Base-by-base conservation (phyloP, 2,888 invertebrate species). In the Drosophila recens region DNA sequence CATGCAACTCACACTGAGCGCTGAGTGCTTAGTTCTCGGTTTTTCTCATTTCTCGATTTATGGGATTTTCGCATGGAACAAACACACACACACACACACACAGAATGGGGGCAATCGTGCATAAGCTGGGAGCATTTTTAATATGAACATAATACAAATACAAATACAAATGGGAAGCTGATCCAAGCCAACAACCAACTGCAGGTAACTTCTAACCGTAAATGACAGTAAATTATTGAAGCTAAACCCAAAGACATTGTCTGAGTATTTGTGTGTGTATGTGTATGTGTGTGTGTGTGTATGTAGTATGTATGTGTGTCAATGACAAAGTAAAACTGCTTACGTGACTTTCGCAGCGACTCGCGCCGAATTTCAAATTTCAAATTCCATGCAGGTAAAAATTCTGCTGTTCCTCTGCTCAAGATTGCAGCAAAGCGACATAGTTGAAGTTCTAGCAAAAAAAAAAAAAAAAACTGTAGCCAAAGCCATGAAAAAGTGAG, bases 211-310 rank as follows among this genome's bases (percentile, higher is more conserved):
- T 45, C 75, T 75, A 80, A 74, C 86, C 89, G 89, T 90, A 90
- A 89, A 89, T 89, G 89, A 89, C 90, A 89, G 90, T 90, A 90
- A 89, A 89, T 89, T 85, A 89, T 89, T 83, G 86, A 89, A 90
- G 82, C 76, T 84, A 69, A 76, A 59, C 66, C 74, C 71, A 75
- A 67, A 43, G 70, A 69, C 61, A 68, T 68, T 72, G 76, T 71
- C 34, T 46, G 43, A 33, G 48, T 49, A 27, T 40, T 33, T 42
- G 23, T 62, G 40, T 45, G 36, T 43, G 10, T 49, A 27, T 49
- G 46, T 42, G 51, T 46, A 42, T 27, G 40, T 48, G n/a, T 62
- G 15, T 33, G 34, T 45, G 23, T 36, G 17, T 59, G 63, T 40
- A 20, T 59, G 38, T 63, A n/a, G 53, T 43, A 43, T 48, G 46